phyloP scores from a whole-genome alignment of 2,113 vertebrate genomes.

The Probosciger aterrimus region DNA sequence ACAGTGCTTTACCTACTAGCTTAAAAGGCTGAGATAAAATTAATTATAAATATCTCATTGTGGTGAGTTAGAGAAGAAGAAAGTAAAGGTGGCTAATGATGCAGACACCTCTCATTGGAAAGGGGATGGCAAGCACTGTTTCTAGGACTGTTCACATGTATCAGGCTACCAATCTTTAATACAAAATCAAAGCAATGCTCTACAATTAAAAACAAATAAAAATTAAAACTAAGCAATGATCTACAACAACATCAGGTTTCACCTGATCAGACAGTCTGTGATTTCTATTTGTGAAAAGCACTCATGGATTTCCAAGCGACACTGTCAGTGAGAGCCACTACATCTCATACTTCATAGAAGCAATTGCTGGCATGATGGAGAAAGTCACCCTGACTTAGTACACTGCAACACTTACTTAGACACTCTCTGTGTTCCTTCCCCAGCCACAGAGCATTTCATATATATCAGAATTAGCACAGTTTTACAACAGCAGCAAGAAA shows the following conservation, averaged over 20 bases:
- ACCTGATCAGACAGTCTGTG: background rate
- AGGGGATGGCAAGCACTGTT: background rate
- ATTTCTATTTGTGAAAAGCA: background rate
- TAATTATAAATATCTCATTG: background rate
- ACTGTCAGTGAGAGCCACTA: background rate
- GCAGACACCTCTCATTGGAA: background rate
- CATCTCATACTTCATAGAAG: background rate
- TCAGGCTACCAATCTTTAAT: background rate
- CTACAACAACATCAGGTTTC: background rate
- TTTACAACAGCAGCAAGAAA: background rate
- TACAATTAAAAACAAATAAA: background rate
- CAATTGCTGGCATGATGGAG: background rate
- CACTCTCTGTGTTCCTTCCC: background rate
- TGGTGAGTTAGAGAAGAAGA: background rate
- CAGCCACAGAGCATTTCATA: background rate
- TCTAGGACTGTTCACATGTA: background rate
- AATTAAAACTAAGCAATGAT: background rate
- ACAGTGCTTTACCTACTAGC: background rate
- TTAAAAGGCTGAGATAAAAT: background rate
- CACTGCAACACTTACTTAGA: background rate
- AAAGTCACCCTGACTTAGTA: background rate
- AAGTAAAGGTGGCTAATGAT: background rate
- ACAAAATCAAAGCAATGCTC: background rate
- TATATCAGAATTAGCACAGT: background rate
- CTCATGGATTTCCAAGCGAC: background rate